Evolutionary conservation across 2,113 vertebrate species (phyloP).

Genomic region (Heloderma charlesbogerti): DNA sequence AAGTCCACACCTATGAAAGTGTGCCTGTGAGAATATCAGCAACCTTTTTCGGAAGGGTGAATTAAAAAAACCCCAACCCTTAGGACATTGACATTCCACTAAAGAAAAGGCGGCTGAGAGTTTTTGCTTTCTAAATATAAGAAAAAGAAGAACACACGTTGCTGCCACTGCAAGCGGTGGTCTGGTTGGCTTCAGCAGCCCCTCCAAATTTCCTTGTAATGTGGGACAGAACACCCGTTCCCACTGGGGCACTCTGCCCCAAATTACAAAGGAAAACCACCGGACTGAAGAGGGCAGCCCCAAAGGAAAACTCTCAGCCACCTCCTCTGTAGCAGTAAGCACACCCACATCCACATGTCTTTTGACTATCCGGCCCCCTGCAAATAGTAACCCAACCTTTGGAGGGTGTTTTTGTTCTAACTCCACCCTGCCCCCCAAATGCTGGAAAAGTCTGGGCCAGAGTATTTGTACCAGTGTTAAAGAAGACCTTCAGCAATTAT

Average conservation of each 20-base stretch:
- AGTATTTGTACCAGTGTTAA: no score
- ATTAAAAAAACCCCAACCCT: no score
- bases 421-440: no score
- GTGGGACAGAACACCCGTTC: neutral
- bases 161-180: neutral
- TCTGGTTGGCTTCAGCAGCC: neutral
- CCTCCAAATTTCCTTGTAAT: neutral
- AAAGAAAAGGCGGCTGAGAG: neutral
- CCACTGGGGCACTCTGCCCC: neutral
- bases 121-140: neutral
- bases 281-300: neutral
- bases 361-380: neutral
- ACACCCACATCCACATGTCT: neutral
- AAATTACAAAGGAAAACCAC: neutral
- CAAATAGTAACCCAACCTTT: neutral
- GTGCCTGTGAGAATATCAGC: no score
- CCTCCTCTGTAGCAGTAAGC: neutral
- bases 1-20: no score
- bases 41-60: no score
- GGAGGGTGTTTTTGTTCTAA: neutral
- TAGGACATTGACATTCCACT: no score
- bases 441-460: no score
- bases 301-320: neutral
- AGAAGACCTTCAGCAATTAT: neutral
- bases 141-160: neutral